Evolutionary conservation across 2,797 vertebrate genomes (phyloP), one percentile per base, ranked within the genome.

Genomic region (Sternarchorhynchus goeldii): DNA sequence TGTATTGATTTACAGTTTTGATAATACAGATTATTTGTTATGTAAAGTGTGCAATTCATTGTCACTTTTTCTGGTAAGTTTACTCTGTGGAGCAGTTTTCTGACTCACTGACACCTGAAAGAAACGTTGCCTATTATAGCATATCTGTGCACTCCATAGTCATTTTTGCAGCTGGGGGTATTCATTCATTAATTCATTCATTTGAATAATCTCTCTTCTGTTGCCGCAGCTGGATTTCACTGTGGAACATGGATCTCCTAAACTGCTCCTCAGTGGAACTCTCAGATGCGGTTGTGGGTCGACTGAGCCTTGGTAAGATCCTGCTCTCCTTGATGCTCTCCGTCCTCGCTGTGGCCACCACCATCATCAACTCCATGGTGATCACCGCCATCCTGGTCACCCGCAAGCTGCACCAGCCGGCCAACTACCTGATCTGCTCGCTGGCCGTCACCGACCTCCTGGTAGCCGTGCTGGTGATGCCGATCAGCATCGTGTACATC

Each of bases 361-460:
- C 96, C 0, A 93, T 95, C 86, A 96, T 99, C 92, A 99, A 99
- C 90, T 98, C 95, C 81, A 92, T 99, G 0, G 98, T 99, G 87
- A 99, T 99, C 87, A 95, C 96, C 50, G 96, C 97, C 58, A 99
- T 99, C 82, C 93, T 96, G 8, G 96, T 98, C 83, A 99, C 98
- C 2, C 93, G 94, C 81, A 99, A 99, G 88, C 90, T 99, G 80
- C 98, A 97, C 88, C 96, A 98, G 81, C 97, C 97, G 0, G 97
- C 97, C 88, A 99, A 99, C 91, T 99, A 99, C 84, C 91, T 99
- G 85, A 99, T 99, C 90, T 99, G 97, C 86, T 99, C 97, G 1
- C 90, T 99, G 73, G 98, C 98, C 1, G 95, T 95, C 83, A 99
- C 98, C 0, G 98, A 99, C 89, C 96, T 99, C 75, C 93, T 99